A percentile compares a stretch with the other conserved stretches of the same genome.
Conservation (phyloP, 2,797 vertebrate species). For the Enteromius mattozi region DNA sequence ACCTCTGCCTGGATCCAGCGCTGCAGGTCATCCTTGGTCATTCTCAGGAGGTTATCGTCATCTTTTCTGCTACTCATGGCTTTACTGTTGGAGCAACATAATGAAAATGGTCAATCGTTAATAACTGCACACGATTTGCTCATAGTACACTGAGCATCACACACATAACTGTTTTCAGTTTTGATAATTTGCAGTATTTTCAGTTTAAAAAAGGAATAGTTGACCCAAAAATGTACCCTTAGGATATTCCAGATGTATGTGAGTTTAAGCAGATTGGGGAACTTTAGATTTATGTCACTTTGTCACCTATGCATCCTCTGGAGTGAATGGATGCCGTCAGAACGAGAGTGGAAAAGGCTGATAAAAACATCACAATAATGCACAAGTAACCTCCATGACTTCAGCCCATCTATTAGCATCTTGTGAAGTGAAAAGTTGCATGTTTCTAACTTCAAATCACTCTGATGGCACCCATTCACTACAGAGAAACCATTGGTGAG, state of each 20-base stretch:
- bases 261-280: neutral
- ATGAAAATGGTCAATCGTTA: neutral
- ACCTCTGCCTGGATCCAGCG: constrained; percentile 65
- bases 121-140: neutral
- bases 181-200: neutral
- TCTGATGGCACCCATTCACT: neutral
- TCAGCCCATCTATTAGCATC: too few species aligned
- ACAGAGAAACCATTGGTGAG: neutral
- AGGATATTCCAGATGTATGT: neutral
- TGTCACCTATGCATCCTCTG: neutral
- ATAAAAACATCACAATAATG: neutral
- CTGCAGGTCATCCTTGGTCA: constrained; percentile 61
- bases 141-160: neutral
- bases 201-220: neutral
- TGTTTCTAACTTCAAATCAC: too few species aligned
- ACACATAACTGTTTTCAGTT: neutral
- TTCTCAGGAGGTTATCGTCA: constrained; percentile 61
- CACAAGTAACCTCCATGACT: too few species aligned
- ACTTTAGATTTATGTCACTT: neutral
- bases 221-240: neutral
- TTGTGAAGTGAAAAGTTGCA: too few species aligned
- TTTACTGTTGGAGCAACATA: constrained; percentile 8
- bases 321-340: neutral
- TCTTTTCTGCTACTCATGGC: constrained; percentile 66
- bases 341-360: neutral